Evolutionary conservation across 2,797 vertebrate genomes (phyloP).

Genomic region (Notolabrus celidotus): DNA sequence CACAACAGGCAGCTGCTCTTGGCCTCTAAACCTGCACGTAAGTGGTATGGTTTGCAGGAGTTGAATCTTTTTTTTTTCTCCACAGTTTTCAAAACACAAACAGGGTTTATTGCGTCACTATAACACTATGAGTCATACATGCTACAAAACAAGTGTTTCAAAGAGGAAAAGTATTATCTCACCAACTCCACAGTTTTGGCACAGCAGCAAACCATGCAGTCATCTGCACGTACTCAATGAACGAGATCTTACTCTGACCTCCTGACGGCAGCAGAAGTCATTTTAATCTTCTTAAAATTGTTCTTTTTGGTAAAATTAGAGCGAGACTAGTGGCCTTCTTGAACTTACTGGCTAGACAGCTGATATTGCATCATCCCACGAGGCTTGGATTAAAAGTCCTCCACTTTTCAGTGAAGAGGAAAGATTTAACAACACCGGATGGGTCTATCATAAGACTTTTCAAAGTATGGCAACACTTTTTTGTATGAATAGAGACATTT

Average conservation of each 20-base stretch:
- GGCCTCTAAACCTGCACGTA: constrained; percentile 56
- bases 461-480: too few species aligned
- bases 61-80: constrained; percentile 53
- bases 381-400: neutral
- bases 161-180: constrained; percentile 55
- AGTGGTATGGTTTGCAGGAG: constrained; percentile 66
- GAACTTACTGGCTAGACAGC: neutral
- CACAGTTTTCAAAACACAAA: constrained; percentile 55
- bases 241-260: constrained; percentile 47
- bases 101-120: constrained; percentile 39
- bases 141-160: constrained; percentile 47
- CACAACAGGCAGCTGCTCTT: constrained; percentile 58
- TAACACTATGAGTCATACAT: constrained; percentile 36
- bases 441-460: too few species aligned
- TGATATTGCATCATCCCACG: neutral
- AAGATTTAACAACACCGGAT: neutral
- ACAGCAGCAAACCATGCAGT: constrained; percentile 29
- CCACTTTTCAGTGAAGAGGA: neutral
- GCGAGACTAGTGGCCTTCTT: neutral
- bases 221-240: constrained; percentile 46
- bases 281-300: neutral
- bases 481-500: too few species aligned
- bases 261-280: constrained; percentile 21
- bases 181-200: constrained; percentile 43
- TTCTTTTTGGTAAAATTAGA: neutral